These are phyloP conservation scores for Noctua pronuba DNA, from an alignment of 2,888 invertebrate genomes.

Conservation along the genomic window DNA sequence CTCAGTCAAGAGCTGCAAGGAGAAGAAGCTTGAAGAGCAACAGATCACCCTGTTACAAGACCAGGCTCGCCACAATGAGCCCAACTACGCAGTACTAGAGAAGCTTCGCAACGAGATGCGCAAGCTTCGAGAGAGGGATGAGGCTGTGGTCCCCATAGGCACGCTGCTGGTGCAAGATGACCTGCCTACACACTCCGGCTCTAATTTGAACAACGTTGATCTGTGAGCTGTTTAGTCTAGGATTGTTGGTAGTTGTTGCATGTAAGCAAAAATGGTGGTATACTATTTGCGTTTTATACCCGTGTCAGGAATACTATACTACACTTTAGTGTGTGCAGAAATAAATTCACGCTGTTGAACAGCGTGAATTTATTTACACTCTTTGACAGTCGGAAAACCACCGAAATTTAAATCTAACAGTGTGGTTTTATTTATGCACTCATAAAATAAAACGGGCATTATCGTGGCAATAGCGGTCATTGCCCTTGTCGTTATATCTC, in stretches of 20 bases:
- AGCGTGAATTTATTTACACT: too few species aligned
- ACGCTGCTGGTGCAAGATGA: constrained; percentile 86
- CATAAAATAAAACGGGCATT: background rate
- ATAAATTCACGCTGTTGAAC: background rate
- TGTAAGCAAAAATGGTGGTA: background rate
- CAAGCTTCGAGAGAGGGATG: constrained; percentile 92
- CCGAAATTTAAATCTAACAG: background rate
- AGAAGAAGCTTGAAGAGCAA: constrained; percentile 97
- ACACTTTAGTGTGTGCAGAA: background rate
- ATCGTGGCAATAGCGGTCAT: background rate
- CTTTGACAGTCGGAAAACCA: too few species aligned
- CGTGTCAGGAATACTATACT: background rate
- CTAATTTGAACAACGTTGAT: constrained; percentile 95
- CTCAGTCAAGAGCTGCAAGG: constrained; percentile 97
- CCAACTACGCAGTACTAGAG: constrained; percentile 96
- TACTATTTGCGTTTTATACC: background rate
- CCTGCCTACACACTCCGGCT: constrained; percentile 93
- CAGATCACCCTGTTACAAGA: constrained; percentile 96
- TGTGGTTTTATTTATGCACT: background rate
- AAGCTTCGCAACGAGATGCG: constrained; percentile 96
- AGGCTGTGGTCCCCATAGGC: constrained; percentile 91
- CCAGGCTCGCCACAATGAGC: constrained; percentile 96
- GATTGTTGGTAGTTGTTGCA: background rate
- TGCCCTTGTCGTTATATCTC: background rate
- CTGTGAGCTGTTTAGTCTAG: constrained; percentile 79